Base-by-base conservation (phyloP, 2,113 vertebrate genomes). In the Lamprotornis superbus region DNA sequence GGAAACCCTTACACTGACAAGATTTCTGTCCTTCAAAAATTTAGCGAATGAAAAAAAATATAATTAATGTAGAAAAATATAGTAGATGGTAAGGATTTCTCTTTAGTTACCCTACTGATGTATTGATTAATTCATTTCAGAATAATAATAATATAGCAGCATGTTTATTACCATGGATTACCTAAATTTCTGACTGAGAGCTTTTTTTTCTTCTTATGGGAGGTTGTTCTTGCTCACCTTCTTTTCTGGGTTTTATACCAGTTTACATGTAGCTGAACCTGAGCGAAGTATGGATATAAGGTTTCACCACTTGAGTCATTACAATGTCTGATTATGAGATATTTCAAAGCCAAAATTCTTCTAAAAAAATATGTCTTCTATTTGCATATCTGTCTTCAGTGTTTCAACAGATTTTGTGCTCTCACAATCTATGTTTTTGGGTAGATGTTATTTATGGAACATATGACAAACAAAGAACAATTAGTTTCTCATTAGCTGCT, bases 401-500 rank as follows among this genome's bases (percentile, higher is more conserved):
- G 5, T 65, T 93, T 94, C 59, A 91, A 77, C 24, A 73, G 63
- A 55, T 90, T 83, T 87, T 88, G 35, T 74, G 25, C 11, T 89
- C 67, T 77, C 47, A 63, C 39, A 90, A 28, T 91, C 89, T 91
- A 57, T 87, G 57, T 5, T 73, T 96, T 93, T 88, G 84, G 78
- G 50, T 77, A 1, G 0, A 65, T 47, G 24, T 87, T 94, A 73
- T 93, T 94, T 93, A 67, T 65, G 47, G 65, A 87, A 91, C 42
- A 79, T 81, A 53, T 23, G 61, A 87, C 37, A 92, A 86, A 86
- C 42, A 89, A 70, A 76, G 77, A 93, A 89, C 50, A 85, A 87
- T 87, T 90, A 91, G 33, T 85, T 92, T 89, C 59, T 91, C 70
- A 85, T 88, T 95, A 95, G 61, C 59, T 93, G 27, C 55, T 91